Evolutionary conservation across 2,797 vertebrate species (phyloP).

Genomic region (Emydoidea blandingii): DNA sequence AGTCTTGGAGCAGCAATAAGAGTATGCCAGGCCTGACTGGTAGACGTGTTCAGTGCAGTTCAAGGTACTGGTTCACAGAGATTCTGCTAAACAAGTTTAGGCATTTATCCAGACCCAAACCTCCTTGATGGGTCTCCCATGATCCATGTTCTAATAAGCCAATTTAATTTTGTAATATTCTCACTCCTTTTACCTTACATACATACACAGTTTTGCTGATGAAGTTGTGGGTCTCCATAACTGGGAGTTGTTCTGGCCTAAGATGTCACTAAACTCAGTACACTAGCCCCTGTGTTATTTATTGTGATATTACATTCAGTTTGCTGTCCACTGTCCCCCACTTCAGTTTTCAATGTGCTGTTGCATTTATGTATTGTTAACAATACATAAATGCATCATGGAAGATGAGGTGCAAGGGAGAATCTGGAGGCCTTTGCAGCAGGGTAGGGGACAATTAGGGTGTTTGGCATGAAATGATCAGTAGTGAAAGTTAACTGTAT

Average conservation of each 20-base stretch:
- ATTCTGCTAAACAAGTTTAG: not conserved
- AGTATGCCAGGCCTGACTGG: not conserved
- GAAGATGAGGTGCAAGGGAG: not conserved
- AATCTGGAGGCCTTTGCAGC: not conserved
- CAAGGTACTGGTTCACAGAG: not conserved
- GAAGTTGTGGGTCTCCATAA: not conserved
- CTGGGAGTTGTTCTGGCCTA: not conserved
- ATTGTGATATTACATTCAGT: not conserved
- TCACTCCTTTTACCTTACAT: fast-evolving
- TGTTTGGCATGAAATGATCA: not conserved
- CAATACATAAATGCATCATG: not conserved
- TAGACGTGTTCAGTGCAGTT: not conserved
- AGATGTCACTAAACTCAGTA: not conserved
- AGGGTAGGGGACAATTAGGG: not conserved
- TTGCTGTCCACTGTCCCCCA: not conserved
- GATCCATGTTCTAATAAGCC: not conserved
- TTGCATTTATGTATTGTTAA: not conserved
- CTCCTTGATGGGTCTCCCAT: not conserved
- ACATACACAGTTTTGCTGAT: not conserved
- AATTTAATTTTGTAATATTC: not conserved
- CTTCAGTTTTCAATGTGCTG: not conserved
- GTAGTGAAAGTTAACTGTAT: not conserved
- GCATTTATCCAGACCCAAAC: not conserved
- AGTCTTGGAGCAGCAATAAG: not conserved
- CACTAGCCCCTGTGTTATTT: not conserved